phyloP scores from a whole-genome alignment of 2,113 vertebrate genomes.

The Zosterops japonicus region DNA sequence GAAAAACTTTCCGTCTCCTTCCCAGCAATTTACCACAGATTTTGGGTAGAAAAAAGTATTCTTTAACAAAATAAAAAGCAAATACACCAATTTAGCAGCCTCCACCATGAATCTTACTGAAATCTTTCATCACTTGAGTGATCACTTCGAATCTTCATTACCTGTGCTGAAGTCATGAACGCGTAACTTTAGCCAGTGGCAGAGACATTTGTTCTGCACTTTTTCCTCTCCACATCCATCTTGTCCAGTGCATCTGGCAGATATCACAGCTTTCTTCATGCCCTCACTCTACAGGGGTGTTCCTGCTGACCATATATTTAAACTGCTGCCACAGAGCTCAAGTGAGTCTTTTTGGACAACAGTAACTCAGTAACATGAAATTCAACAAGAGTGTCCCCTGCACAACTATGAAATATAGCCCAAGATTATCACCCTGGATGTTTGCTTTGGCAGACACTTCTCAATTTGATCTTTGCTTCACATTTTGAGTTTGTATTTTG shows the following conservation, averaged over 20 bases:
- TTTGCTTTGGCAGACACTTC: not conserved
- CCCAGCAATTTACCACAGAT: not conserved
- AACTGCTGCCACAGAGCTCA: not conserved
- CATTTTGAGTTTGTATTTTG: not conserved
- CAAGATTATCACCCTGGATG: not conserved
- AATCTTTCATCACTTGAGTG: not conserved
- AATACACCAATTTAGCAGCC: not conserved
- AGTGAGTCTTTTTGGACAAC: not conserved
- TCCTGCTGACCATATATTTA: not conserved
- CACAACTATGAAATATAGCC: accelerated
- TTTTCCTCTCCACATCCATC: not conserved
- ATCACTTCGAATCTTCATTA: not conserved
- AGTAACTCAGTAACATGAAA: not conserved
- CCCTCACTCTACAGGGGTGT: not conserved
- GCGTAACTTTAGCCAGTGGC: not conserved
- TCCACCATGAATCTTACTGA: not conserved
- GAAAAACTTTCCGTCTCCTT: not conserved
- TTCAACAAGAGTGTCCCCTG: not conserved
- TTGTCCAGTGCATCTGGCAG: not conserved
- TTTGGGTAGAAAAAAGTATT: not conserved
- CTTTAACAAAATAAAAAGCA: not conserved
- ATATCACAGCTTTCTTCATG: not conserved
- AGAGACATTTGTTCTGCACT: not conserved
- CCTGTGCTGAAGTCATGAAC: not conserved
- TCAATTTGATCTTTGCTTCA: not conserved